Evolutionary conservation across 1,140 invertebrate species (phyloP), one percentile per base, ranked within the genome.

Genomic region (Heliconius hewitsoni): DNA sequence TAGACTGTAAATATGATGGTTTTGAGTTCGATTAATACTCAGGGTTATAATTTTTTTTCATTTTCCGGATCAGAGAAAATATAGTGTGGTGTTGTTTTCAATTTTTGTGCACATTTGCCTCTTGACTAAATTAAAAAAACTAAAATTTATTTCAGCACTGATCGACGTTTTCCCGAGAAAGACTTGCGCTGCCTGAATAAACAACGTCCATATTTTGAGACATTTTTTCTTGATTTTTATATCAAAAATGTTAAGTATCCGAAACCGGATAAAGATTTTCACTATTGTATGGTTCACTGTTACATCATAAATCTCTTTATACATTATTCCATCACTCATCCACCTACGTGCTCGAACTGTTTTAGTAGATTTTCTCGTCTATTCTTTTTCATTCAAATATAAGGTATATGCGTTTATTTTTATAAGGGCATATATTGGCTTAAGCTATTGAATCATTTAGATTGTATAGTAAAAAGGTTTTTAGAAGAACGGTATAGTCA

Each of bases 321-420:
- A 66, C 27, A 66, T 66, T 66, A 66, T 66, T 66, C 60, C 60
- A 66, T 66, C 60, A 66, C 60, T 66, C 60, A 66, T 66, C 23
- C 60, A 13, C 9, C 9, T 30, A 66, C 60, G 60, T 66, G 60
- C 60, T 23, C 23, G 13, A 66, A 66, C 60, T 66, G 60, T 66
- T 66, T 66, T 66, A 30, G 60, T 66, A 66, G 60, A 27, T 66
- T 66, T 30, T 0, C 27, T 27, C 60, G 4, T 66, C 23, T 66
- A 66, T 27, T 66, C 55, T 57, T 66, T 57, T 66, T 66, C 27
- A 66, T 66, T 66, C 60, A 66, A 66, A 66, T 66, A 52, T 19
- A 52, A 52, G 18, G n/a, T 66, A 66, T 23, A 23, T 30, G 27
- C 23, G 27, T 66, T 66, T 60, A 60, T 60, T 60, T 66, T 66